Conservation (phyloP, 2,888 invertebrate genomes). For the Andrena hattorfiana region DNA sequence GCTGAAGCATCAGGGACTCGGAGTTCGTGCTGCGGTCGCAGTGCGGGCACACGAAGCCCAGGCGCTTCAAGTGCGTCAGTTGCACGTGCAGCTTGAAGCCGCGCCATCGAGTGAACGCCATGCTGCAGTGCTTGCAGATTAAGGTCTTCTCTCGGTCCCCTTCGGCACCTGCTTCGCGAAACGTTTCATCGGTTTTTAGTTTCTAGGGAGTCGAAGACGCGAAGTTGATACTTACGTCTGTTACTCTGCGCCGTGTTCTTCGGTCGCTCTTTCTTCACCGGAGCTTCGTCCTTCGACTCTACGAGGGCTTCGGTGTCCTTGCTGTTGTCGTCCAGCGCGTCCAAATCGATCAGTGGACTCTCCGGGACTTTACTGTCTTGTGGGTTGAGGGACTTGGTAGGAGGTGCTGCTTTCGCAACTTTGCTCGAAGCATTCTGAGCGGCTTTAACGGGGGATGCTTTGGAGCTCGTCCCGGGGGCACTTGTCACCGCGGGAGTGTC, state of each 20-base stretch:
- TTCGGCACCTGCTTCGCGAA: constrained; percentile 29
- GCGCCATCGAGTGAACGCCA: constrained; percentile 74
- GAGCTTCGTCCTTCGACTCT: constrained; percentile 74
- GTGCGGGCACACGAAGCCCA: constrained; percentile 78
- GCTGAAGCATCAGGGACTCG: constrained; percentile 76
- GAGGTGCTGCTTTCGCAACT: constrained; percentile 48
- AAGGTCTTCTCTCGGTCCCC: constrained; percentile 54
- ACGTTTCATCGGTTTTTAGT: not conserved
- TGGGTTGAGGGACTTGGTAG: constrained; percentile 49
- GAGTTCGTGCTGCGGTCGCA: constrained; percentile 81
- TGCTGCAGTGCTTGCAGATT: constrained; percentile 80
- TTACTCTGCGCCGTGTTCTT: constrained; percentile 42
- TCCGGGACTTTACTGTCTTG: constrained; percentile 36
- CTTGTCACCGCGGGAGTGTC: not conserved
- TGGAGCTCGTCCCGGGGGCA: not conserved
- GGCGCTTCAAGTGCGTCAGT: constrained; percentile 78
- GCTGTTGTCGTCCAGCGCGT: constrained; percentile 59
- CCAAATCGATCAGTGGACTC: constrained; percentile 17
- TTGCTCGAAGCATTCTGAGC: not conserved
- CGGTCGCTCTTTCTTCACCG: constrained; percentile 47
- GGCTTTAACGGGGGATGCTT: not conserved
- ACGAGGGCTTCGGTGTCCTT: constrained; percentile 73
- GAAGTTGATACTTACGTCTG: constrained; percentile 52
- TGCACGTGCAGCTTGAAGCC: constrained; percentile 82
- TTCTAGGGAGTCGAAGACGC: not conserved